These are phyloP conservation scores for Heteropelma amictum DNA, from an alignment of 2,888 invertebrate genomes.

Conservation along the genomic window DNA sequence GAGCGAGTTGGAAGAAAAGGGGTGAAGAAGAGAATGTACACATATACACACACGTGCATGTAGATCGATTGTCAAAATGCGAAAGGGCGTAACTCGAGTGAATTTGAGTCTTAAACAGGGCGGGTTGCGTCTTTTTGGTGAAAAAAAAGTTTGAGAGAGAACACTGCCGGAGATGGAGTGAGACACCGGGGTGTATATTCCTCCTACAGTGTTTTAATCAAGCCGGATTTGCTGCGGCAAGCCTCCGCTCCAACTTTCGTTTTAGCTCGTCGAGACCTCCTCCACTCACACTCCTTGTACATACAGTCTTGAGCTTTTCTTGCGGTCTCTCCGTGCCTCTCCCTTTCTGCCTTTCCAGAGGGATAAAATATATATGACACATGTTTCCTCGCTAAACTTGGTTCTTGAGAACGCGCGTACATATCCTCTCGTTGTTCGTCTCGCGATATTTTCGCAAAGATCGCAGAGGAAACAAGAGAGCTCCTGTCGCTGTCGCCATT, in stretches of 20 bases:
- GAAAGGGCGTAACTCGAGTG: conserved; percentile 9
- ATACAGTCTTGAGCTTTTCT: conserved; percentile 42
- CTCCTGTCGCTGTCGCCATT: no score
- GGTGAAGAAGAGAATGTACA: conserved; percentile 48
- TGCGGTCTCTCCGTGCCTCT: conserved; percentile 10
- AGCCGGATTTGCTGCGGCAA: conserved; percentile 78
- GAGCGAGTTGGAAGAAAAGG: conserved; percentile 58
- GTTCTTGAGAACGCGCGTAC: no score
- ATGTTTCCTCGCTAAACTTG: background rate
- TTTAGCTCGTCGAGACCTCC: conserved; percentile 68
- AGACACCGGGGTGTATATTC: conserved; percentile 66
- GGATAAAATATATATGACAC: background rate
- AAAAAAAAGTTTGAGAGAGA: conserved; percentile 16
- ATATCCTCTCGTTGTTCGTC: no score
- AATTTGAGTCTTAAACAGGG: background rate
- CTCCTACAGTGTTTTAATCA: conserved; percentile 78
- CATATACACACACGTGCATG: background rate
- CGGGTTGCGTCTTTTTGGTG: background rate
- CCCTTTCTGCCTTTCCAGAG: conserved; percentile 5
- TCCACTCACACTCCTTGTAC: conserved; percentile 52
- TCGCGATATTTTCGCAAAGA: no score
- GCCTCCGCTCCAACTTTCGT: conserved; percentile 77
- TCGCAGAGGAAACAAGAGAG: no score
- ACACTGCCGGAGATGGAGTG: conserved; percentile 47
- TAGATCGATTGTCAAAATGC: conserved; percentile 4